Evolutionary conservation across 2,797 vertebrate species (phyloP).

Genomic region (Glossophaga mutica): DNA sequence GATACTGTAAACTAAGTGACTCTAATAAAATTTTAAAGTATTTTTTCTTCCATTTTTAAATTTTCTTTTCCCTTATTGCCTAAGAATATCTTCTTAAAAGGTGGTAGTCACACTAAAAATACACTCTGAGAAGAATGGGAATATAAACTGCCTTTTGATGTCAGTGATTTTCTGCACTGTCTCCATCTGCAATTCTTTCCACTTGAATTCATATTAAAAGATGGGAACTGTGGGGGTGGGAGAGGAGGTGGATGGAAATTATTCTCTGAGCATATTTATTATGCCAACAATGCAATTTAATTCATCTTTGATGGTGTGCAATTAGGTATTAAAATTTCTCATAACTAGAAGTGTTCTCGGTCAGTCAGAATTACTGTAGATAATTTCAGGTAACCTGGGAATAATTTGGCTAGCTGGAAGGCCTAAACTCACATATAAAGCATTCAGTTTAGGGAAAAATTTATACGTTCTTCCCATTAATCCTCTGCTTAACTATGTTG

Average conservation of each 20-base stretch:
- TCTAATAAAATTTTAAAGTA: background rate
- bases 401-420: constrained; percentile 55
- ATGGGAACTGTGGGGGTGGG: background rate
- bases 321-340: constrained; percentile 64
- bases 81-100: background rate
- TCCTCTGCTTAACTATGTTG: constrained; percentile 48
- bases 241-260: constrained; percentile 22
- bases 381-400: constrained; percentile 60
- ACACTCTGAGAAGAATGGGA: background rate
- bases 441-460: background rate
- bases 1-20: background rate
- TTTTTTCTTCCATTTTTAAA: background rate
- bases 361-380: constrained; percentile 61
- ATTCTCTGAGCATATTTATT: constrained; percentile 60
- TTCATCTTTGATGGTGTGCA: constrained; percentile 57
- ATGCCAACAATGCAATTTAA: constrained; percentile 53
- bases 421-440: constrained; percentile 52
- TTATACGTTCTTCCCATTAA: constrained; percentile 49
- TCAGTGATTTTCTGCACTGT: constrained; percentile 42
- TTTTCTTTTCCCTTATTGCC: background rate
- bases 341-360: constrained; percentile 44
- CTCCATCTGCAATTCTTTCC: constrained; percentile 41
- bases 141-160: constrained; percentile 24
- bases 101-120: background rate
- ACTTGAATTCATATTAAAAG: constrained; percentile 24